Evolutionary conservation across 2,888 invertebrate genomes (phyloP).

Genomic region (Hecatera dysodea): DNA sequence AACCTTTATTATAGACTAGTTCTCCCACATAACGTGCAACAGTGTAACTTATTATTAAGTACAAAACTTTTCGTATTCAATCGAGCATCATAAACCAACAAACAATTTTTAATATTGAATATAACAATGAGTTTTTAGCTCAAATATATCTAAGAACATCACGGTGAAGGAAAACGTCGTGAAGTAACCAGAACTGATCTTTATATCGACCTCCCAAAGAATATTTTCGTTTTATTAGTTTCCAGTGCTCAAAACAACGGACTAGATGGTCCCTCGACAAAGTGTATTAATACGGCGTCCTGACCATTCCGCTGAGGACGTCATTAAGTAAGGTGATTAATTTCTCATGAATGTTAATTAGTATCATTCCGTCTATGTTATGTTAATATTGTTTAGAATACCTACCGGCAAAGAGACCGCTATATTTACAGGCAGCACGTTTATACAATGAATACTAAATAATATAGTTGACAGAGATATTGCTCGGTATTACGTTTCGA

Average conservation of each 20-base stretch:
- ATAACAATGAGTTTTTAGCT: no score
- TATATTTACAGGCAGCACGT: slow-evolving; percentile 34
- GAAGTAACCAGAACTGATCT: no score
- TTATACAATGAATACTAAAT: slow-evolving; percentile 48
- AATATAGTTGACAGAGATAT: slow-evolving; percentile 22
- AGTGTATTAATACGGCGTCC: background rate
- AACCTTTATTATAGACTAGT: no score
- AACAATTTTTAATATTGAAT: no score
- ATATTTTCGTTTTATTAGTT: background rate
- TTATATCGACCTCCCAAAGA: background rate
- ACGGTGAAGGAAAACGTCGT: no score
- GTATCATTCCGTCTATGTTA: slow-evolving; percentile 34
- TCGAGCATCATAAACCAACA: no score
- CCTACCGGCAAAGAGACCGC: slow-evolving; percentile 39
- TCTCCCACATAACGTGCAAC: no score
- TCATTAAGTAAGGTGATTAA: slow-evolving; percentile 51
- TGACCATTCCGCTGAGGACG: slow-evolving; percentile 1
- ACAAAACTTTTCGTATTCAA: no score
- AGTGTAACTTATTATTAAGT: no score
- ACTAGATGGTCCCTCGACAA: background rate
- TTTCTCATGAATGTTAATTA: slow-evolving; percentile 59
- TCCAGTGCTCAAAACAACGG: background rate
- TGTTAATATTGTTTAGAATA: slow-evolving; percentile 52
- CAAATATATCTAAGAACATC: no score
- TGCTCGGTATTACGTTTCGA: slow-evolving; percentile 5